phyloP scores from a whole-genome alignment of 1,140 invertebrate genomes.

The Ladona fulva region DNA sequence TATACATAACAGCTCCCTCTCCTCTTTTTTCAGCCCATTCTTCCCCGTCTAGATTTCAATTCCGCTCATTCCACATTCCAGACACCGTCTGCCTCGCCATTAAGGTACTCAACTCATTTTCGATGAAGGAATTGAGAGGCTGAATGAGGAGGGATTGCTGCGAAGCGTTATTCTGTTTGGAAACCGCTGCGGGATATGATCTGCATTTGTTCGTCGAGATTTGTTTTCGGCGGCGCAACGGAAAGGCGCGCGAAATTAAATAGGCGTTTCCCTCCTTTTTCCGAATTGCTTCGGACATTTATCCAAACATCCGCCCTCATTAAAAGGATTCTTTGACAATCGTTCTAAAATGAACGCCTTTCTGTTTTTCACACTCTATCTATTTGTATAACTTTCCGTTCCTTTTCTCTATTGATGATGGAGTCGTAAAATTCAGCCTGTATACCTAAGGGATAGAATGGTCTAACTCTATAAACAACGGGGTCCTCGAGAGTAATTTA shows the following conservation, averaged over 20 bases:
- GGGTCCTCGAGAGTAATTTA: no score
- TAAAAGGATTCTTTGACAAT: no score
- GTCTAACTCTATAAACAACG: no score
- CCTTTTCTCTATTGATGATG: no score
- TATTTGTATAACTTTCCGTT: no score
- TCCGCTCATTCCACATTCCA: slow-evolving; percentile 3
- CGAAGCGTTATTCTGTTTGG: not conserved
- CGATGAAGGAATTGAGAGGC: not conserved
- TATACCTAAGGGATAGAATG: no score
- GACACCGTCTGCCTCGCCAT: not conserved
- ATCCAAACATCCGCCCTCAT: no score
- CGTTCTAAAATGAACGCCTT: no score
- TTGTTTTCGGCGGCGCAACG: not conserved
- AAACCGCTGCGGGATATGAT: not conserved
- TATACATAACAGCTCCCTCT: not conserved
- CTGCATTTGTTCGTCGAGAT: not conserved
- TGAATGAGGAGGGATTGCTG: not conserved
- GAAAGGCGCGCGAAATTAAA: not conserved
- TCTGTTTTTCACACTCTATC: no score
- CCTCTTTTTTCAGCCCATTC: not conserved
- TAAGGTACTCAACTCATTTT: not conserved
- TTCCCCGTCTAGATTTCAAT: not conserved
- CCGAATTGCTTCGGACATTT: no score
- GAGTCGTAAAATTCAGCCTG: no score
- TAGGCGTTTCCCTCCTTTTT: no score